These are phyloP conservation scores for Callipepla squamata DNA, from an alignment of 2,113 vertebrate species.

Conservation along the genomic window DNA sequence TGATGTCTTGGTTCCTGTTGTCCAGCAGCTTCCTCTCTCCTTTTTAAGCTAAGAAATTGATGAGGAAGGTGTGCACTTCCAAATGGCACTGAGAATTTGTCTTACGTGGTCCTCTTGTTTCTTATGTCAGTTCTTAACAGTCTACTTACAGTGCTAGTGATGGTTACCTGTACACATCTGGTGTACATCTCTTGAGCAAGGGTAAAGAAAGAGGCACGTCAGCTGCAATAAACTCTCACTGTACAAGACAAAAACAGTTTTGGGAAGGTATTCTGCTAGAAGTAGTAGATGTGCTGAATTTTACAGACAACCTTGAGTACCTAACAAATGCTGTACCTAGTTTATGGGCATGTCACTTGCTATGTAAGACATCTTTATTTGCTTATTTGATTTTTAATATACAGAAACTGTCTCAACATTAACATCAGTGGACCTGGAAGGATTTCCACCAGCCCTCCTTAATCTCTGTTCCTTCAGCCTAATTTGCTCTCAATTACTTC, in stretches of 20 bases:
- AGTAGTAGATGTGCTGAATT: background rate
- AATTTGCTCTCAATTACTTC: background rate
- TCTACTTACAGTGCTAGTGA: fast-evolving
- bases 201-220: background rate
- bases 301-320: background rate
- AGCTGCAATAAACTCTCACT: background rate
- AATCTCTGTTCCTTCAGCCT: background rate
- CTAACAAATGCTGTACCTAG: background rate
- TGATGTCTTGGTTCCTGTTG: background rate
- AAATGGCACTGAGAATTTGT: fast-evolving
- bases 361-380: too few relatives aligned
- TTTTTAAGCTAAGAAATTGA: background rate
- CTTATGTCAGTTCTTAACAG: background rate
- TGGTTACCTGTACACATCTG: background rate
- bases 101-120: fast-evolving
- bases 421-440: background rate
- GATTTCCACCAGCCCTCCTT: background rate
- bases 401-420: background rate
- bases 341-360: too few relatives aligned
- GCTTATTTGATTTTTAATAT: background rate
- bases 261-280: background rate
- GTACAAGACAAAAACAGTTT: background rate
- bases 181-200: background rate
- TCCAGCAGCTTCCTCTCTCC: background rate
- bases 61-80: background rate